A percentile compares a stretch with the other conserved stretches of the same genome.
Conservation (phyloP, 2,113 vertebrate species). For the Lamprologus ornatipinnis region DNA sequence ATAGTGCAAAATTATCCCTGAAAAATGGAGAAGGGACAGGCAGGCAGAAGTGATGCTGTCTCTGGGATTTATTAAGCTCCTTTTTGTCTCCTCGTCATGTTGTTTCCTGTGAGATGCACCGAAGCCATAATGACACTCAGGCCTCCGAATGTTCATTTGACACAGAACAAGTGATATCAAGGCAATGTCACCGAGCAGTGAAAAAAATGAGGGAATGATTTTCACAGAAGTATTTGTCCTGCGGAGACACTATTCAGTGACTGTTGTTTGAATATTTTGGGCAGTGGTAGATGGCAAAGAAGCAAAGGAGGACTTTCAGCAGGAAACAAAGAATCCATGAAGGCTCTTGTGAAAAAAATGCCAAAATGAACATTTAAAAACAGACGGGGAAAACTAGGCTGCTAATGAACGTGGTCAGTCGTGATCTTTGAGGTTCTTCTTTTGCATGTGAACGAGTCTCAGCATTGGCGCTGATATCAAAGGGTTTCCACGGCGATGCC, state of each 20-base stretch:
- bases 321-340: constrained; percentile 50
- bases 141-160: background rate
- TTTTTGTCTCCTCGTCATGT: background rate
- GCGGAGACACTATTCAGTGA: background rate
- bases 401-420: constrained; percentile 18
- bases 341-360: constrained; percentile 64
- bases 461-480: background rate
- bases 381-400: constrained; percentile 8
- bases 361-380: constrained; percentile 1
- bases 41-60: constrained; percentile 67
- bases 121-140: background rate
- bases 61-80: background rate
- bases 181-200: background rate
- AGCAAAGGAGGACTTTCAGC: constrained; percentile 62
- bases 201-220: background rate
- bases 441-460: background rate
- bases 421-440: constrained; percentile 32
- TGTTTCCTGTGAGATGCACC: background rate
- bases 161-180: background rate
- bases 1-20: constrained; percentile 97
- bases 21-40: constrained; percentile 53
- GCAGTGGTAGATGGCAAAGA: constrained; percentile 27
- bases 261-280: background rate
- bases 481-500: constrained; percentile 10
- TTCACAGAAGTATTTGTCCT: background rate